Percentiles rank a stretch among this genome's conserved stretches.
Evolutionary conservation across 2,888 invertebrate species (phyloP).

Genomic region (Ochropleura leucogaster): DNA sequence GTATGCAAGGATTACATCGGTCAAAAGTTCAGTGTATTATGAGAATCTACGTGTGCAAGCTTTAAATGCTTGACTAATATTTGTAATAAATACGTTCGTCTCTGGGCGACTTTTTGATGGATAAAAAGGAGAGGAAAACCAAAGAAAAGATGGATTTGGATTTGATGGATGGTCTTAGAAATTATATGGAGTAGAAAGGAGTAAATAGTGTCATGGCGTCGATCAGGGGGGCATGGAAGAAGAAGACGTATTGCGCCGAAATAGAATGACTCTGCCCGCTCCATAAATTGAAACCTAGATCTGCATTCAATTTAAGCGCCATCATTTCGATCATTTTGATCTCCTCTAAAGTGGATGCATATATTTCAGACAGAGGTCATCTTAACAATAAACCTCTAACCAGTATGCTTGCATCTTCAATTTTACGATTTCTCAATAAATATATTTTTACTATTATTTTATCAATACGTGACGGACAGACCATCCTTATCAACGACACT

Average conservation of each 20-base stretch:
- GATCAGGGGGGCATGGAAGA: too few species aligned
- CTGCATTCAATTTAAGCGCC: neutral
- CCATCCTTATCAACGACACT: constrained; percentile 50
- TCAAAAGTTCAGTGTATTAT: neutral
- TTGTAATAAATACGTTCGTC: neutral
- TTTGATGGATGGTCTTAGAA: too few species aligned
- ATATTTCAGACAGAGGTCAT: constrained; percentile 12
- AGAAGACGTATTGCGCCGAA: too few species aligned
- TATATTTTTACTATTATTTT: constrained; percentile 38
- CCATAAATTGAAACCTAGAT: neutral
- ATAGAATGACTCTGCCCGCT: neutral
- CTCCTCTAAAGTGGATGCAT: neutral
- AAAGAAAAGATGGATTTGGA: too few species aligned
- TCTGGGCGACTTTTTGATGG: too few species aligned
- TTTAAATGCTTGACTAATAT: neutral
- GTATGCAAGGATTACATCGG: neutral
- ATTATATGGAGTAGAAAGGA: too few species aligned
- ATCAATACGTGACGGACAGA: constrained; percentile 44
- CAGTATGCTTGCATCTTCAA: constrained; percentile 8
- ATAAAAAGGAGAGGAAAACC: too few species aligned
- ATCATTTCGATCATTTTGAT: neutral
- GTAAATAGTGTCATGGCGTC: too few species aligned
- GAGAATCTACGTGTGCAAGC: neutral
- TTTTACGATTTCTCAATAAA: constrained; percentile 30
- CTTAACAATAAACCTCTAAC: constrained; percentile 13